Conservation (phyloP, 1,140 invertebrate species). For the Sycophila sp. region DNA sequence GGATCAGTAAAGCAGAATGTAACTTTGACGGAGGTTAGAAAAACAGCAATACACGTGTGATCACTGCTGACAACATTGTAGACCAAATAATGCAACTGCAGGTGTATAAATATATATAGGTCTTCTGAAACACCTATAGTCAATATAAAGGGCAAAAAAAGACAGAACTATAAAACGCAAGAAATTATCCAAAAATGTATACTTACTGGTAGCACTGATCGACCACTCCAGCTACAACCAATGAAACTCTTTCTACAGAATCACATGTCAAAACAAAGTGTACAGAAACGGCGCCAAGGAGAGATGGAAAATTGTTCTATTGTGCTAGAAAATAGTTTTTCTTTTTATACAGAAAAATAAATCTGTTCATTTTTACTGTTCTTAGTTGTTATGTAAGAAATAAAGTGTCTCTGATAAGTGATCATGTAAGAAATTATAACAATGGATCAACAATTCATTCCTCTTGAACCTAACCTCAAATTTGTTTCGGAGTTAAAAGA, state of each 20-base stretch:
- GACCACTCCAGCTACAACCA: neutral
- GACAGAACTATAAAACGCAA: too few species aligned
- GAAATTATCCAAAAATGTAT: too few species aligned
- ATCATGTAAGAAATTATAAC: conserved; percentile 41
- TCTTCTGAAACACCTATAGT: neutral
- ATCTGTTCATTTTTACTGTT: neutral
- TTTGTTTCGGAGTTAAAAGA: conserved; percentile 27
- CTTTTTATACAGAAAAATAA: conserved; percentile 6
- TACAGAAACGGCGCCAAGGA: neutral
- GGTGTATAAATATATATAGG: neutral
- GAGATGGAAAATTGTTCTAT: neutral
- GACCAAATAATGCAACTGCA: neutral
- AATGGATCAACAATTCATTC: conserved; percentile 14
- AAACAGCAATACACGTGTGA: neutral
- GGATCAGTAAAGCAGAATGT: too few species aligned
- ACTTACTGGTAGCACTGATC: conserved; percentile 12
- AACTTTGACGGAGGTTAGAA: conserved; percentile 26
- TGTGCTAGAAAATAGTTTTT: neutral
- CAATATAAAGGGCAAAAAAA: neutral
- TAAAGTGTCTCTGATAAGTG: conserved; percentile 3
- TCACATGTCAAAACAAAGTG: neutral
- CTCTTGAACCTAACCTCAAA: conserved; percentile 40
- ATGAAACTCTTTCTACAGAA: neutral
- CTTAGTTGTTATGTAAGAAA: conserved; percentile 34
- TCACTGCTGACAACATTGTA: conserved; percentile 3